Conservation (phyloP, 2,113 vertebrate species). For the Lipophrys pholis region DNA sequence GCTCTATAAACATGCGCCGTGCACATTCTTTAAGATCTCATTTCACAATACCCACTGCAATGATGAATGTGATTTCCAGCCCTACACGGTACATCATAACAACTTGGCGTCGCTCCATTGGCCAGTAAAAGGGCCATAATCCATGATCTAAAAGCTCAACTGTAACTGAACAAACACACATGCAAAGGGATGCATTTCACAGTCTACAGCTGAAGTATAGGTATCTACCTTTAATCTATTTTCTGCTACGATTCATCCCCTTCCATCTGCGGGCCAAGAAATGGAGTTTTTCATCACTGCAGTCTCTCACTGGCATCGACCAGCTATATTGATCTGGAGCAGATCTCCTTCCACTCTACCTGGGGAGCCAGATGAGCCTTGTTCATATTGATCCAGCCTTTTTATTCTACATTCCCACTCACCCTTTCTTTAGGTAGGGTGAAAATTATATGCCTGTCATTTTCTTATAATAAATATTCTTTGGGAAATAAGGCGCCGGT, state of each 20-base stretch:
- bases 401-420: constrained; percentile 73
- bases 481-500: constrained; percentile 42
- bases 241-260: constrained; percentile 66
- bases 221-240: constrained; percentile 70
- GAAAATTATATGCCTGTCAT: constrained; percentile 61
- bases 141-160: constrained; percentile 44
- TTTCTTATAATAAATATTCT: constrained; percentile 70
- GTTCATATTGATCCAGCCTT: constrained; percentile 76
- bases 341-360: constrained; percentile 79
- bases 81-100: constrained; percentile 21
- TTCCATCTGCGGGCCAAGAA: constrained; percentile 67
- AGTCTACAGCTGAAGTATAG: constrained; percentile 52
- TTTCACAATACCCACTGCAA: constrained; percentile 29
- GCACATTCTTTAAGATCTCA: constrained; percentile 23
- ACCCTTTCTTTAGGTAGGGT: constrained; percentile 53
- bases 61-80: constrained; percentile 26
- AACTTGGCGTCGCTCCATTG: constrained; percentile 21
- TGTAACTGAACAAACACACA: constrained; percentile 64
- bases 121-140: constrained; percentile 39
- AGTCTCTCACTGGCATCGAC: constrained; percentile 79
- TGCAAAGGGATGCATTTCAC: constrained; percentile 62
- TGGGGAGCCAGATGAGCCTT: constrained; percentile 78
- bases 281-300: constrained; percentile 79
- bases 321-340: constrained; percentile 75
- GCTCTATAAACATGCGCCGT: constrained; percentile 39